These are phyloP conservation scores for Reticulitermes lucifugus DNA, from an alignment of 2,888 invertebrate species.

Conservation along the genomic window DNA sequence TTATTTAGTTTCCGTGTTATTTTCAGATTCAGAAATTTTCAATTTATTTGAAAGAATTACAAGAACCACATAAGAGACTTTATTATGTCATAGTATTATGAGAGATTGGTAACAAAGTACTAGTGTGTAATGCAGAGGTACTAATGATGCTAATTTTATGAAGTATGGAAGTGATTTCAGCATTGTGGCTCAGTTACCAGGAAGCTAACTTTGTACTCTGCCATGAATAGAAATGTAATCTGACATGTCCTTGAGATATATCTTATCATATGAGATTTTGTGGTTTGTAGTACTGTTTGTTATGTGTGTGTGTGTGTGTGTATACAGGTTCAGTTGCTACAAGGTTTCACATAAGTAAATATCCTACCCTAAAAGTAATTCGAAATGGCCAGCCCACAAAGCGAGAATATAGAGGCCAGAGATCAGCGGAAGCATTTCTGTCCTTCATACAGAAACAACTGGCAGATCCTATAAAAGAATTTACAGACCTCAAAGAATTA, in stretches of 20 bases:
- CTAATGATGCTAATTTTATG: no score
- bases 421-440: conserved; percentile 91
- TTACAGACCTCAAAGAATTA: conserved; percentile 78
- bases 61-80: no score
- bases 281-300: neutral
- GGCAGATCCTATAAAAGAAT: conserved; percentile 86
- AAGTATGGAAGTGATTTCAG: no score
- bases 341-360: conserved; percentile 96
- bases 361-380: conserved; percentile 96
- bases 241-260: neutral
- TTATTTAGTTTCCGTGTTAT: no score
- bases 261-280: neutral
- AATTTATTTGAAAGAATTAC: no score
- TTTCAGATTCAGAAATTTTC: no score
- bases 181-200: no score
- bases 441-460: conserved; percentile 91
- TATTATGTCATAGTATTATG: no score
- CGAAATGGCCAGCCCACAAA: conserved; percentile 91
- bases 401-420: conserved; percentile 88
- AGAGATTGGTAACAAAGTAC: no score
- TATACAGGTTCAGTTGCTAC: conserved; percentile 79
- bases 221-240: neutral
- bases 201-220: neutral
- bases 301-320: neutral
- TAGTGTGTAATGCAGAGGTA: no score